Conservation (phyloP, 2,797 vertebrate species). For the Peromyscus attwateri region DNA sequence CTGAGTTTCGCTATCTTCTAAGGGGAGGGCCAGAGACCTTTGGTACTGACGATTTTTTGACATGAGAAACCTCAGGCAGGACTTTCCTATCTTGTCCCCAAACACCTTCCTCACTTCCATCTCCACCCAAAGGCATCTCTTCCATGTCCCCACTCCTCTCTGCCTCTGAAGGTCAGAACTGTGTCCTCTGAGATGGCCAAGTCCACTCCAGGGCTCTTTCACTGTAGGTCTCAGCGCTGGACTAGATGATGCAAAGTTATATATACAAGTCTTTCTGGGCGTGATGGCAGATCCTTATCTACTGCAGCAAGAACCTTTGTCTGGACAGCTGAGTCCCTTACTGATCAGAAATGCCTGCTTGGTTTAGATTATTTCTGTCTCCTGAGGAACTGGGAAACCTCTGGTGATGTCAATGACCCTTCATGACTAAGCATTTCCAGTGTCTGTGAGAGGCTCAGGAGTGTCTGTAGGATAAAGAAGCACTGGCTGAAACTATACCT, state of each 20-base stretch:
- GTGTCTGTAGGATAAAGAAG: background rate
- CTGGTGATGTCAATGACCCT: background rate
- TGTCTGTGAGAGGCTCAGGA: background rate
- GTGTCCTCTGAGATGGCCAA: background rate
- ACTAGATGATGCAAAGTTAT: background rate
- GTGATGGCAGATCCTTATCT: background rate
- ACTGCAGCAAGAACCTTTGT: slow-evolving; percentile 39
- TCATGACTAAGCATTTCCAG: background rate
- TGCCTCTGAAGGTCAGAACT: background rate
- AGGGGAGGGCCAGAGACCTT: background rate
- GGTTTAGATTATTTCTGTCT: slow-evolving; percentile 48
- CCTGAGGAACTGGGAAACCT: slow-evolving; percentile 40
- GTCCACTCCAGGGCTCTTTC: background rate
- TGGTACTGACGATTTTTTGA: background rate
- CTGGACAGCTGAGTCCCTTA: background rate
- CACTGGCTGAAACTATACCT: background rate
- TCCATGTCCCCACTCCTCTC: background rate
- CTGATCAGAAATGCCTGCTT: slow-evolving; percentile 26
- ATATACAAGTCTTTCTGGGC: background rate
- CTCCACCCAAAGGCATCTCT: too few species aligned
- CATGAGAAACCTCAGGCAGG: background rate
- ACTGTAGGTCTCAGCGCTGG: background rate
- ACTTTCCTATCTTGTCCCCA: background rate
- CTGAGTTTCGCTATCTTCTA: background rate
- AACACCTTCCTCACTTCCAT: background rate